These are phyloP conservation scores for Danaus melanippus DNA, from an alignment of 1,140 invertebrate species.

Conservation along the genomic window DNA sequence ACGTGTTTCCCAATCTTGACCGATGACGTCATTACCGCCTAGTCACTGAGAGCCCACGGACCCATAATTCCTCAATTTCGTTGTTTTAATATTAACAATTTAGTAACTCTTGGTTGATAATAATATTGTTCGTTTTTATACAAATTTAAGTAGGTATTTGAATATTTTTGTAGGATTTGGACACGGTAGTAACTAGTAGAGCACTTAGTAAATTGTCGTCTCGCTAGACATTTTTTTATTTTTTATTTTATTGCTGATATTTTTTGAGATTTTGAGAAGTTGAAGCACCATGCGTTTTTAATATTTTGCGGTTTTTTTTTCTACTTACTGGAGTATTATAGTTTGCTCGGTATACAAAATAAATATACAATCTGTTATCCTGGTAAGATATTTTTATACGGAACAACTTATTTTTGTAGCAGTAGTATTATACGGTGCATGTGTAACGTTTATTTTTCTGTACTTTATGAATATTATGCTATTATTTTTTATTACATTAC, in stretches of 20 bases:
- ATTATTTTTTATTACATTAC: conserved; percentile 56
- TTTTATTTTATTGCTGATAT: conserved; percentile 35
- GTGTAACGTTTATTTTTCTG: conserved; percentile 63
- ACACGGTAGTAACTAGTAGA: conserved; percentile 67
- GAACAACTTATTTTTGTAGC: conserved; percentile 65
- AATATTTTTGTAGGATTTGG: conserved; percentile 52
- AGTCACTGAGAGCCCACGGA: conserved; percentile 68
- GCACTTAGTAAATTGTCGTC: conserved; percentile 62
- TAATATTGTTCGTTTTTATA: conserved; percentile 66
- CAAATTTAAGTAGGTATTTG: conserved; percentile 53
- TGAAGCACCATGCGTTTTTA: conserved; percentile 30
- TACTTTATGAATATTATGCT: conserved; percentile 67
- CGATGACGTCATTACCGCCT: conserved; percentile 64
- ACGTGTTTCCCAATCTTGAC: conserved; percentile 37
- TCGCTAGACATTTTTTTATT: conserved; percentile 51
- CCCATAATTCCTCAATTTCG: conserved; percentile 53
- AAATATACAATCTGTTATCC: conserved; percentile 68
- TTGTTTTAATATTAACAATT: conserved; percentile 54
- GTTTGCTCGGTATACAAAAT: conserved; percentile 60
- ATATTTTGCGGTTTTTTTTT: conserved; percentile 23
- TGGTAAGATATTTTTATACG: conserved; percentile 69
- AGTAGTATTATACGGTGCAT: conserved; percentile 69
- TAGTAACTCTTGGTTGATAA: conserved; percentile 66
- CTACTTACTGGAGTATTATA: conserved; percentile 63
- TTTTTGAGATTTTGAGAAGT: conserved; percentile 54